Conservation (phyloP, 2,113 vertebrate genomes). For the Tachysurus fulvidraco region DNA sequence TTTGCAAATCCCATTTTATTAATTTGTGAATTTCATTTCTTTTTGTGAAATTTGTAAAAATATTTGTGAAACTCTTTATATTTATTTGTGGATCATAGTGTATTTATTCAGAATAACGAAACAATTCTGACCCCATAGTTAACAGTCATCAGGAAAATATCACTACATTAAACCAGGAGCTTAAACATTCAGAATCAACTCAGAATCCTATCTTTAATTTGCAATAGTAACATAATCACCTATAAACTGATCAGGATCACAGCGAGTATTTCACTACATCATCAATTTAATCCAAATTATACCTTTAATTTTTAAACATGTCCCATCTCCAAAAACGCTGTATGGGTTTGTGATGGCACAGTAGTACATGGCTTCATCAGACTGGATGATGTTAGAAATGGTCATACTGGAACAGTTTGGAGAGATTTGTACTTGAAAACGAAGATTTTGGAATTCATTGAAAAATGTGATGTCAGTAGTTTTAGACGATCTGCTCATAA, state of each 20-base stretch:
- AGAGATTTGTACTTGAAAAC: background rate
- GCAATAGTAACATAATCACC: background rate
- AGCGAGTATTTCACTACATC: too few relatives aligned
- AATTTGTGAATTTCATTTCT: too few relatives aligned
- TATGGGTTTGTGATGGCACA: background rate
- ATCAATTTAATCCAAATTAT: background rate
- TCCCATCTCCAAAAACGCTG: background rate
- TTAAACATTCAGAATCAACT: too few relatives aligned
- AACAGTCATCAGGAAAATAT: too few relatives aligned
- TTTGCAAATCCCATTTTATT: too few relatives aligned
- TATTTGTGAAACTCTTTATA: too few relatives aligned
- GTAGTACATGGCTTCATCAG: conserved; percentile 5
- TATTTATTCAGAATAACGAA: too few relatives aligned
- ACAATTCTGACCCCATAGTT: too few relatives aligned
- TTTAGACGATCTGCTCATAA: background rate
- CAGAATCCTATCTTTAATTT: too few relatives aligned
- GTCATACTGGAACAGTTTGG: background rate
- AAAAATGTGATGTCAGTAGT: background rate
- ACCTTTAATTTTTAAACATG: background rate
- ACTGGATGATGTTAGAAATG: background rate
- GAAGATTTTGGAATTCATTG: background rate
- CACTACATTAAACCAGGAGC: too few relatives aligned
- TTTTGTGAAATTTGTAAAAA: too few relatives aligned
- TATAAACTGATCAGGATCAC: background rate
- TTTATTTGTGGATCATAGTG: too few relatives aligned